A percentile compares a stretch with the other conserved stretches of the same genome.
Evolutionary conservation across 53 echinoderm and acorn worm genomes (phyloP).

Genomic region (Patiria pectinifera): DNA sequence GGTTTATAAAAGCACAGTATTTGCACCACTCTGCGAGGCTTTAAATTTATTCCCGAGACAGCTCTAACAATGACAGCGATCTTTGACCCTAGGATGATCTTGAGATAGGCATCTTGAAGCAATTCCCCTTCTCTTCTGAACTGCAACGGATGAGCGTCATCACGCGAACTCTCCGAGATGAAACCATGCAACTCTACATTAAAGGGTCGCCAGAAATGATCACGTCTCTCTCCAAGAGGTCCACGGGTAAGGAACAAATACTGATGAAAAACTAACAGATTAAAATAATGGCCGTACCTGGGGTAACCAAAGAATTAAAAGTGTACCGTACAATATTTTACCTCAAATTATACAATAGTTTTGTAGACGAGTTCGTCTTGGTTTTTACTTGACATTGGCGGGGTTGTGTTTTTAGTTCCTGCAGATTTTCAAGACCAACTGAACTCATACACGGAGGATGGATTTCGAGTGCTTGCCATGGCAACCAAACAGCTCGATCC

Average conservation of each 20-base stretch:
- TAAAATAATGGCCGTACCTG: not conserved
- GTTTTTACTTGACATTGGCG: not conserved
- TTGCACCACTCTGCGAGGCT: too few relatives aligned
- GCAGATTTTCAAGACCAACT: constrained; percentile 83
- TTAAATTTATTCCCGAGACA: too few relatives aligned
- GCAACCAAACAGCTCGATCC: constrained; percentile 81
- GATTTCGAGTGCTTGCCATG: constrained; percentile 90
- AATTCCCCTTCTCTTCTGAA: constrained; percentile 91
- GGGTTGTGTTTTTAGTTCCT: constrained; percentile 70
- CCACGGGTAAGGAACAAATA: constrained; percentile 69
- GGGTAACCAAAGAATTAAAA: too few relatives aligned
- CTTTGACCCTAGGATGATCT: constrained; percentile 58
- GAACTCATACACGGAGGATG: constrained; percentile 85
- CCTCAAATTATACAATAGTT: too few relatives aligned
- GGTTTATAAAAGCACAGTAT: too few relatives aligned
- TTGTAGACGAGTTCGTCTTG: not conserved
- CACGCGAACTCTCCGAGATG: constrained; percentile 67
- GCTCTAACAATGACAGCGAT: too few relatives aligned
- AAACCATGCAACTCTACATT: constrained; percentile 79
- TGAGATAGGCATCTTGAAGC: constrained; percentile 91
- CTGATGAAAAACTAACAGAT: not conserved
- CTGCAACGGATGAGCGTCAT: constrained; percentile 97
- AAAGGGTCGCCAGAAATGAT: constrained; percentile 99
- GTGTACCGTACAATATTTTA: too few relatives aligned
- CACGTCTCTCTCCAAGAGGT: constrained; percentile 74